Evolutionary conservation across 2,888 invertebrate species (phyloP), one percentile per base, ranked within the genome.

Genomic region (Girardia tigrina): DNA sequence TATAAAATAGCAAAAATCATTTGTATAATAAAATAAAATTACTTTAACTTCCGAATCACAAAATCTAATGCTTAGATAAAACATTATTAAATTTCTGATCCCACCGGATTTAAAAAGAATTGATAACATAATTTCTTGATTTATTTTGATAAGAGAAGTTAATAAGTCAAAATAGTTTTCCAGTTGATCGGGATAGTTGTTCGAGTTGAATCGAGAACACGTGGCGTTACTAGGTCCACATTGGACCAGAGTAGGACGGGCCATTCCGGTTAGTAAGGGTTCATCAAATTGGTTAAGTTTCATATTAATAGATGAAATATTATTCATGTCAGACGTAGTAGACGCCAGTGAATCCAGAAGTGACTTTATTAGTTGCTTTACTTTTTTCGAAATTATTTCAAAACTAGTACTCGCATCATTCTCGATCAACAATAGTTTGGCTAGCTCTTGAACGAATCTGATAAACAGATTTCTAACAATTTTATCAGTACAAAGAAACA

Each of bases 231-330:
- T 56, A 12, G 56, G 56, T 20, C 56, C 56, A n/a, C 56, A 56
- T 56, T 56, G 56, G 2, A 56, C 56, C 56, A 56, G n/a, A 12
- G 56, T n/a, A 6, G 56, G 56, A 4, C 56, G 56, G n/a, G 4
- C 4, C 56, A 56, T 56, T 20, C 56, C 56, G 6, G 56, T 20
- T 16, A 56, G 4, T 4, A 56, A 20, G 6, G 56, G 56, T n/a
- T 56, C 56, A 56, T 56, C 56, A n/a, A 56, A 56, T 56, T 56
- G 56, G 23, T 56, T 56, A n/a, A 56, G n/a, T 56, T 56, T 56
- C 56, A 56, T 12, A 56, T 56, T 56, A n/a, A 56, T 56, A 2
- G 56, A 56, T 8, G 56, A 8, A 56, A 56, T 56, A 56, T 56
- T 56, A 56, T 56, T 56, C n/a, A 56, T 12, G 23, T 56, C 56